phyloP scores from a whole-genome alignment of 2,888 invertebrate species.

The Keiferia lycopersicella region DNA sequence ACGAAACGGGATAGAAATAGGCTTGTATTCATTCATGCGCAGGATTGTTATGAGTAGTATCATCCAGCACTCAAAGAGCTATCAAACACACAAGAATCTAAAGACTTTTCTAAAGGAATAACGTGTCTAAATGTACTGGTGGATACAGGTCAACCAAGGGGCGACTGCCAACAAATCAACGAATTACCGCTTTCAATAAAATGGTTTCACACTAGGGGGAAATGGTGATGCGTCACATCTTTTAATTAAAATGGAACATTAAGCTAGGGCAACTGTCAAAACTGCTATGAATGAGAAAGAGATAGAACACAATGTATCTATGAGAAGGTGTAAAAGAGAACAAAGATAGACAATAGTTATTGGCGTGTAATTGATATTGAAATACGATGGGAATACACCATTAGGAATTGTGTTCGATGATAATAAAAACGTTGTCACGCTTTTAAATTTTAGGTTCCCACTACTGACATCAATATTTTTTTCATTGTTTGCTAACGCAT shows the following conservation, averaged over 20 bases:
- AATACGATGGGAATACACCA: conserved; percentile 46
- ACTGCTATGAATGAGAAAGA: conserved; percentile 34
- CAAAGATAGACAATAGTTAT: conserved; percentile 52
- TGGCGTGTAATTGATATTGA: conserved; percentile 68
- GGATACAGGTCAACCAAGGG: conserved; percentile 56
- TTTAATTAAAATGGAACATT: conserved; percentile 76
- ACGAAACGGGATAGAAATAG: conserved; percentile 52
- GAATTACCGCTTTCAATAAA: conserved; percentile 55
- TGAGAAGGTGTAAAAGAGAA: conserved; percentile 48
- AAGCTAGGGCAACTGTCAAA: conserved; percentile 58
- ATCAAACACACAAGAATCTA: conserved; percentile 31
- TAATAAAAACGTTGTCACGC: conserved; percentile 26
- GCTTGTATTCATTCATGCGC: conserved; percentile 65
- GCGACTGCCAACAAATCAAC: conserved; percentile 69
- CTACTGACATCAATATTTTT: neutral
- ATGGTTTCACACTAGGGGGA: conserved; percentile 50
- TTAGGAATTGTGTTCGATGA: conserved; percentile 55
- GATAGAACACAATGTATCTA: conserved; percentile 29
- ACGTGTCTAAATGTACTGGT: conserved; percentile 53
- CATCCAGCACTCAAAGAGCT: conserved; percentile 40
- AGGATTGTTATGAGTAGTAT: conserved; percentile 54
- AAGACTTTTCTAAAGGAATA: conserved; percentile 33
- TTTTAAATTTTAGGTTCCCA: conserved; percentile 8
- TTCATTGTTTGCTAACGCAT: neutral
- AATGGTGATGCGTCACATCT: conserved; percentile 72